phyloP scores from a whole-genome alignment of 2,113 vertebrate species.

The Varanus komodoensis region DNA sequence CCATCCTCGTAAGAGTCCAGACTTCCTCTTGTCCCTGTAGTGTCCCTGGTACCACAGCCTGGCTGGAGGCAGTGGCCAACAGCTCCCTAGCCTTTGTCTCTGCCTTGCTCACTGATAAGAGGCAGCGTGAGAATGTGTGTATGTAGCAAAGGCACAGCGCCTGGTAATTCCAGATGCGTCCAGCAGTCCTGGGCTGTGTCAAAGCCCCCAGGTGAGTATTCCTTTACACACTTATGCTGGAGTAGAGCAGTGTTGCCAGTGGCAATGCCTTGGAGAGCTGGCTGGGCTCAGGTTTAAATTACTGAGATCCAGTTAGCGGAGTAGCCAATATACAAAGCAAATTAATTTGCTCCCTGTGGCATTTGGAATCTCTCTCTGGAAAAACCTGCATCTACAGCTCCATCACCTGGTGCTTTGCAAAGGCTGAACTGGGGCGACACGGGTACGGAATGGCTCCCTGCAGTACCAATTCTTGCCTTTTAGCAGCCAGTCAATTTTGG shows the following conservation, averaged over 20 bases:
- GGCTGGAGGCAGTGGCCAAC: not conserved
- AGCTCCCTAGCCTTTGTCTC: not conserved
- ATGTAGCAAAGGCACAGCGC: not conserved
- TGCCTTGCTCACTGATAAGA: not conserved
- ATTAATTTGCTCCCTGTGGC: constrained; percentile 25
- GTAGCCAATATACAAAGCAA: constrained; percentile 28
- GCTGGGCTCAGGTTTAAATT: constrained; percentile 29
- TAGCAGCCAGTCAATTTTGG: not conserved
- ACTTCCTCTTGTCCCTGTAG: not conserved
- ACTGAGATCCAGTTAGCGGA: constrained; percentile 20
- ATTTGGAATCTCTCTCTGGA: constrained; percentile 1
- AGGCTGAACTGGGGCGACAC: not conserved
- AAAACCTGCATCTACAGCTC: constrained; percentile 20
- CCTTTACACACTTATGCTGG: constrained; percentile 13
- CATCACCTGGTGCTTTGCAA: not conserved
- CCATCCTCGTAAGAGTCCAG: not conserved
- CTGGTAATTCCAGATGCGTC: constrained; percentile 35
- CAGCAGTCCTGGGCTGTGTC: constrained; percentile 2
- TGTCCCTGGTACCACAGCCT: not conserved
- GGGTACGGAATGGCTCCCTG: not conserved
- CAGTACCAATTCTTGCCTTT: not conserved
- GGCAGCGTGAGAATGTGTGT: not conserved
- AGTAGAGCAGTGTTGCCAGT: constrained; percentile 9
- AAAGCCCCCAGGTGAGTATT: constrained; percentile 25
- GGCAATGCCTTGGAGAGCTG: not conserved